Percentiles rank a stretch among this genome's conserved stretches.
phyloP scores from a whole-genome alignment of 2,888 invertebrate genomes.

The Cheiracanthium punctorium region DNA sequence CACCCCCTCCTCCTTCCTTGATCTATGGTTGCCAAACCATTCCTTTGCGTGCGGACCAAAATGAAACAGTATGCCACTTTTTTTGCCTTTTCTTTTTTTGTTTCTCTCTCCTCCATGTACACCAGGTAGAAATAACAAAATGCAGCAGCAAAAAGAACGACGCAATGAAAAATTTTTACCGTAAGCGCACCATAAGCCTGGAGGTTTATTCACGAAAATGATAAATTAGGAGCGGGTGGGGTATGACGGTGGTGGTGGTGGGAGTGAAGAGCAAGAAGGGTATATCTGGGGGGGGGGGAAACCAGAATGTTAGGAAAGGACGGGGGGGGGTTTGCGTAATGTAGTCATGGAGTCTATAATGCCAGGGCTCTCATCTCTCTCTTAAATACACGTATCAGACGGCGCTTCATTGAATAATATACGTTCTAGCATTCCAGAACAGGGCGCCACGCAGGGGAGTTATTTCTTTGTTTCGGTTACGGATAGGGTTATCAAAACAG shows the following conservation, averaged over 20 bases:
- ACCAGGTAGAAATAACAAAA: conserved; percentile 30
- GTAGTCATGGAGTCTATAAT: conserved; percentile 56
- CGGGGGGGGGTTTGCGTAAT: conserved; percentile 38
- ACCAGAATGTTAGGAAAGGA: not conserved
- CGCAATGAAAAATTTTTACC: conserved; percentile 52
- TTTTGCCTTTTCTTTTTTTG: conserved; percentile 16
- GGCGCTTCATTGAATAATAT: conserved; percentile 62
- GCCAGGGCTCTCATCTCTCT: conserved; percentile 59
- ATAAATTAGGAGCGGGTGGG: conserved; percentile 69
- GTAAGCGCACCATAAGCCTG: conserved; percentile 27
- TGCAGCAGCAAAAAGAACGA: conserved; percentile 38
- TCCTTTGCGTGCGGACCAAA: conserved; percentile 52
- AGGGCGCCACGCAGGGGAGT: not conserved
- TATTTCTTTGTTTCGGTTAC: not conserved
- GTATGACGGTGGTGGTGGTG: too few relatives aligned
- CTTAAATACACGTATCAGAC: conserved; percentile 37
- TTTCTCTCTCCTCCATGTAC: conserved; percentile 34
- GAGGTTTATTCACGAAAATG: conserved; percentile 56
- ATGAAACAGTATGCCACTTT: conserved; percentile 69
- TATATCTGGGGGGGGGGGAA: conserved; percentile 28
- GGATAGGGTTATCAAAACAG: conserved; percentile 13
- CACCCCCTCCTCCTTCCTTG: conserved; percentile 36
- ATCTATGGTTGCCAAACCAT: conserved; percentile 60
- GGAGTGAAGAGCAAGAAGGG: not conserved
- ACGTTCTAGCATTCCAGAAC: not conserved